These are phyloP conservation scores for Sebastes vulpes DNA, from an alignment of 2,797 vertebrate species.

Conservation along the genomic window DNA sequence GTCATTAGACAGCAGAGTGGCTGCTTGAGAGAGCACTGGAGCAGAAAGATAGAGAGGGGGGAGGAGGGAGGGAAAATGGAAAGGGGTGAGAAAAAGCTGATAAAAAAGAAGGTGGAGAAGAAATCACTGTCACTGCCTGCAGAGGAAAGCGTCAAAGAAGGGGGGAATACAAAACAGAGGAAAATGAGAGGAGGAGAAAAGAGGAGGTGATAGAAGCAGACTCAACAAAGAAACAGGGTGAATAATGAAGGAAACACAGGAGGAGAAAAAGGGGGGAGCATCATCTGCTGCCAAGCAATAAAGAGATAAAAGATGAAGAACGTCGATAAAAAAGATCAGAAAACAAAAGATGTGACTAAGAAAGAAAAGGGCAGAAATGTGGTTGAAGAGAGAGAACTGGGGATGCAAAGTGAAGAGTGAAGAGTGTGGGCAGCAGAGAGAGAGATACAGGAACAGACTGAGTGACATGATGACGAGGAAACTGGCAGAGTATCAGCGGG, in stretches of 20 bases:
- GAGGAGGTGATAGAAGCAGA: background rate
- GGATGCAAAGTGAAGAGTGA: background rate
- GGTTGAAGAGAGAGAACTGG: background rate
- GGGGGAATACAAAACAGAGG: background rate
- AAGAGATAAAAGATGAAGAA: background rate
- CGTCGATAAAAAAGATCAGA: background rate
- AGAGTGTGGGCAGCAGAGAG: conserved; percentile 20
- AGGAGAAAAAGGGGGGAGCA: background rate
- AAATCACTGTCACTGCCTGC: conserved; percentile 42
- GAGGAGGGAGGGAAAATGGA: background rate
- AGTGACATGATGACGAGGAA: conserved; percentile 8
- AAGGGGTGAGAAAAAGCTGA: conserved; percentile 17
- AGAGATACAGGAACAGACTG: background rate
- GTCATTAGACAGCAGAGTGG: conserved; percentile 78
- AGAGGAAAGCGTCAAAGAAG: conserved; percentile 10
- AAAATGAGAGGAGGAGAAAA: background rate
- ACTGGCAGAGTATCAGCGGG: conserved; percentile 11
- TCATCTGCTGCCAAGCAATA: conserved; percentile 10
- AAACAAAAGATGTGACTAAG: background rate
- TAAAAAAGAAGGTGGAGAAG: conserved; percentile 49
- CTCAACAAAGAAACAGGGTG: background rate
- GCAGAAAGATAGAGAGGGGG: conserved; percentile 52
- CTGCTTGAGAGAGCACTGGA: conserved; percentile 69
- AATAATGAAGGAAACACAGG: background rate
- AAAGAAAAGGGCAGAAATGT: background rate